A percentile compares a stretch with the other conserved stretches of the same genome.
These are phyloP conservation scores for Sesamia inferens DNA, from an alignment of 2,888 invertebrate genomes.

Conservation along the genomic window DNA sequence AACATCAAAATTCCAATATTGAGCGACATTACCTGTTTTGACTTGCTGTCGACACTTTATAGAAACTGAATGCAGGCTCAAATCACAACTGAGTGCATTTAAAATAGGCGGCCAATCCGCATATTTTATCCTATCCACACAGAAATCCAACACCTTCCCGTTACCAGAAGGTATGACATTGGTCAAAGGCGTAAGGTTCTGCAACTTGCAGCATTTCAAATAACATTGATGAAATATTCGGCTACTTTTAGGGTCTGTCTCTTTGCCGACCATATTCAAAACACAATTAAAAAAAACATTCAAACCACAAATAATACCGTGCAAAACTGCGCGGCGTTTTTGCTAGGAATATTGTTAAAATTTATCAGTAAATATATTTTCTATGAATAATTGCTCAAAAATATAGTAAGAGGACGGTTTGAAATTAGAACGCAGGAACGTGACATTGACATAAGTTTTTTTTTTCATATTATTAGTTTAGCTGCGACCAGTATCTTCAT, in stretches of 20 bases:
- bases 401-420: constrained; percentile 69
- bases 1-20: not conserved
- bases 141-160: constrained; percentile 91
- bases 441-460: constrained; percentile 66
- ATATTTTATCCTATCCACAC: constrained; percentile 93
- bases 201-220: constrained; percentile 87
- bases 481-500: constrained; percentile 27
- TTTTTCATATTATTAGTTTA: constrained; percentile 22
- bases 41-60: constrained; percentile 91
- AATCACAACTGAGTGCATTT: constrained; percentile 93
- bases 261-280: constrained; percentile 85
- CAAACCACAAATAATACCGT: constrained; percentile 63
- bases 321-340: constrained; percentile 63
- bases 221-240: constrained; percentile 88
- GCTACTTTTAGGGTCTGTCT: constrained; percentile 81
- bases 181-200: constrained; percentile 84
- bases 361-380: constrained; percentile 70
- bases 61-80: constrained; percentile 92
- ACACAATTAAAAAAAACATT: constrained; percentile 74
- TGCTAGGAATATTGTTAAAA: constrained; percentile 66
- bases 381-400: constrained; percentile 78
- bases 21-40: constrained; percentile 78
- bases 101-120: constrained; percentile 94
- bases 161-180: constrained; percentile 84
- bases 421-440: constrained; percentile 73